A percentile compares a stretch with the other conserved stretches of the same genome.
These are phyloP conservation scores for Acrocephalus kingi DNA, from an alignment of 2,113 vertebrate genomes.

Conservation along the genomic window DNA sequence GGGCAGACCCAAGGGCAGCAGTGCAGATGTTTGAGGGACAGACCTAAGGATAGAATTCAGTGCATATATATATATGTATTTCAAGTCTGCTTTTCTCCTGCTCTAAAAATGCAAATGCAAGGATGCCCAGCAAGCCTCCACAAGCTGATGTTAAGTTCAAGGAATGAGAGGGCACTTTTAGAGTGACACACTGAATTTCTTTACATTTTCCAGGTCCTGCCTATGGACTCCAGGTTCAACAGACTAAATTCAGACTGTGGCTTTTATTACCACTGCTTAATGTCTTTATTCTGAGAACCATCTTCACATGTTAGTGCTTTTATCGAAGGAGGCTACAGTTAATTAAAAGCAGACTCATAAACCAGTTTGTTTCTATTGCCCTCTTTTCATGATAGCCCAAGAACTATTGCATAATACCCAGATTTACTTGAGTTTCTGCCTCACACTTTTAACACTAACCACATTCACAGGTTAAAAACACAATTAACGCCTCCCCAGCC, in stretches of 20 bases:
- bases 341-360: conserved; percentile 46
- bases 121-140: conserved; percentile 46
- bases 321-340: conserved; percentile 13
- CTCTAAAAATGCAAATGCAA: conserved; percentile 50
- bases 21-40: not conserved
- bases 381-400: not conserved
- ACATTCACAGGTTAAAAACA: conserved; percentile 15
- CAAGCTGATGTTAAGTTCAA: conserved; percentile 26
- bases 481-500: not conserved
- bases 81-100: conserved; percentile 17
- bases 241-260: not conserved
- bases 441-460: not conserved
- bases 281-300: not conserved
- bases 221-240: not conserved
- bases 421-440: not conserved
- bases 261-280: not conserved
- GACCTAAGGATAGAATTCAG: not conserved
- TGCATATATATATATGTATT: conserved; percentile 9
- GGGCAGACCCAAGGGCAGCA: not conserved
- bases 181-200: conserved; percentile 33
- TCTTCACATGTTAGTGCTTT: conserved; percentile 22
- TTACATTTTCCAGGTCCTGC: not conserved
- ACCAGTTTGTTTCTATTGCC: not conserved
- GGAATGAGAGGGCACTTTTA: conserved; percentile 52
- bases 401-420: conserved; percentile 40